Conservation (phyloP, 2,888 invertebrate genomes). For the Drosophila macrothrix region DNA sequence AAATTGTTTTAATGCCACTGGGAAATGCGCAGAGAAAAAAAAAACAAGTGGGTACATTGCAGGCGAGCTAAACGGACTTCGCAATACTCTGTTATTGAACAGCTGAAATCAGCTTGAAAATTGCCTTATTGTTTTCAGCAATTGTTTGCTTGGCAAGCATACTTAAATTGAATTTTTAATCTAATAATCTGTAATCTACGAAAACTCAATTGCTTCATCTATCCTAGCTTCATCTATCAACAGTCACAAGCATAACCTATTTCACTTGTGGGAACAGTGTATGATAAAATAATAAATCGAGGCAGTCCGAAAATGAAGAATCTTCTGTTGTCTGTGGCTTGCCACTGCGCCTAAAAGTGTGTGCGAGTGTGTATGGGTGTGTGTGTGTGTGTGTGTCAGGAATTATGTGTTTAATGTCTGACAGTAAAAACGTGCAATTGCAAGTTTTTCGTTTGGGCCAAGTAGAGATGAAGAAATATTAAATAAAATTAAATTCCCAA, state of each 20-base stretch:
- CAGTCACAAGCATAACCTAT: too few relatives aligned
- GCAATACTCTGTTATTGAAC: neutral
- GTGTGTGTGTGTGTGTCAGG: conserved; percentile 1
- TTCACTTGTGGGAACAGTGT: neutral
- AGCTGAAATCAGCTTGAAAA: neutral
- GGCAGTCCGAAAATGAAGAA: conserved; percentile 24
- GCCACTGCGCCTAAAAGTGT: conserved; percentile 11
- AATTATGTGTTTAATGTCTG: conserved; percentile 28
- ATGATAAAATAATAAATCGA: conserved; percentile 40
- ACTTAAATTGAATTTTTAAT: neutral
- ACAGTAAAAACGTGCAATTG: conserved; percentile 11
- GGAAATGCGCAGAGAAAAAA: conserved; percentile 25
- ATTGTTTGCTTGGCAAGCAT: neutral
- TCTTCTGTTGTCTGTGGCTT: conserved; percentile 42
- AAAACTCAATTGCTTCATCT: neutral
- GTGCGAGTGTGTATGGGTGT: neutral
- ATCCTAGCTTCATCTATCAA: too few relatives aligned
- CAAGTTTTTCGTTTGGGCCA: neutral
- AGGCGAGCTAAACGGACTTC: neutral
- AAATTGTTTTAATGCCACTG: conserved; percentile 57
- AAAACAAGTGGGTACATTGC: neutral
- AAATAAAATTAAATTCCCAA: neutral
- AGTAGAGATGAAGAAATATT: neutral
- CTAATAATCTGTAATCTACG: too few relatives aligned
- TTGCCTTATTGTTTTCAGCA: neutral